phyloP scores from a whole-genome alignment of 2,797 vertebrate genomes.

The Sparidentex hasta region DNA sequence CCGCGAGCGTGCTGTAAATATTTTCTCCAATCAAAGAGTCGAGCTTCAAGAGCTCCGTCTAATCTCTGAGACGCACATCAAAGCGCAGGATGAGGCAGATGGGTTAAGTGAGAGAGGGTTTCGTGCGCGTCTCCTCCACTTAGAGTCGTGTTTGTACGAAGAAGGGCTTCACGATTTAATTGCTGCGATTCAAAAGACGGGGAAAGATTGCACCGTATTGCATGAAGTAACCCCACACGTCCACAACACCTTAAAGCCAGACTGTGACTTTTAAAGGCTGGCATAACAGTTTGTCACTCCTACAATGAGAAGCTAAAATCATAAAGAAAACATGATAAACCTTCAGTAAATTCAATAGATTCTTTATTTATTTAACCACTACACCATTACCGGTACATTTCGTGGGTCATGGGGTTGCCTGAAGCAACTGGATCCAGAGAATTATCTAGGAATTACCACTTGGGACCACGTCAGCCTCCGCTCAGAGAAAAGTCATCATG shows the following conservation, averaged over 20 bases:
- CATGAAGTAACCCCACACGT: not conserved
- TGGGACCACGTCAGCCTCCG: not conserved
- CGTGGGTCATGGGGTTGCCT: not conserved
- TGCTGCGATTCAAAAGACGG: constrained; percentile 1
- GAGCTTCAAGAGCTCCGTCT: constrained; percentile 65
- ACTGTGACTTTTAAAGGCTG: not conserved
- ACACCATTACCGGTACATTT: not conserved
- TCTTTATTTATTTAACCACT: not conserved
- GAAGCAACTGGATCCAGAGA: not conserved
- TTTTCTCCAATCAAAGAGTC: constrained; percentile 72
- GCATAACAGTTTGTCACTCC: not conserved
- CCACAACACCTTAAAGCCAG: not conserved
- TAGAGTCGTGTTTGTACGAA: constrained; percentile 11
- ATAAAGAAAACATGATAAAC: not conserved
- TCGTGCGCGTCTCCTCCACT: constrained; percentile 18
- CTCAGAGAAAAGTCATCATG: not conserved
- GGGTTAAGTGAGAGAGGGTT: constrained; percentile 28
- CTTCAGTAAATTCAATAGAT: not conserved
- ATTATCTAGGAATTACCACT: too few species aligned
- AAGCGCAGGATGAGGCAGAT: constrained; percentile 68
- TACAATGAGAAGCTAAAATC: not conserved
- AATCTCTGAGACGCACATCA: constrained; percentile 73
- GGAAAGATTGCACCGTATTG: not conserved
- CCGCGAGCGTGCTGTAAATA: constrained; percentile 64
- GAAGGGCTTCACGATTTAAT: constrained; percentile 8